phyloP scores from a whole-genome alignment of 2,888 invertebrate species.

The Limnephilus lunatus region DNA sequence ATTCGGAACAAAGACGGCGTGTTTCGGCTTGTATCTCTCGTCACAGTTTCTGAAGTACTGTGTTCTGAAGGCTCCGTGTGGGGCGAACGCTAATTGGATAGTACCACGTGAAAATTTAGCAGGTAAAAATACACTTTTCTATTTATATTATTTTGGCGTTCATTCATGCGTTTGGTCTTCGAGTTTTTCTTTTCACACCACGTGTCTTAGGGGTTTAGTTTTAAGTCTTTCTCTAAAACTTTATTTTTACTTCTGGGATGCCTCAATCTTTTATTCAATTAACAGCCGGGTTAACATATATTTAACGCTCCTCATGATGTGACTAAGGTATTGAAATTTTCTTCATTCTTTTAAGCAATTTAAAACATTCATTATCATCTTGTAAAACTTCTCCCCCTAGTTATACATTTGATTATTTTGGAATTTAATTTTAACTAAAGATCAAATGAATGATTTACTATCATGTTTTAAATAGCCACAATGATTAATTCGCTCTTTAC shows the following conservation, averaged over 20 bases:
- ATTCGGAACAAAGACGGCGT: slow-evolving; percentile 17
- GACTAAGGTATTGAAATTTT: background rate
- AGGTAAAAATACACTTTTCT: slow-evolving; percentile 39
- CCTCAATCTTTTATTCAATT: background rate
- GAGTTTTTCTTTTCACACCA: background rate
- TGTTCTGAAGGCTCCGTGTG: background rate
- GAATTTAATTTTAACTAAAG: too few relatives aligned
- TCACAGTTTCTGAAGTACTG: background rate
- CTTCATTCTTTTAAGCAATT: background rate
- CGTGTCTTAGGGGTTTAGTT: background rate
- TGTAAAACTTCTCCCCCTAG: background rate
- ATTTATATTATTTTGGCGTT: slow-evolving; percentile 17
- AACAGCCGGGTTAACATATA: background rate
- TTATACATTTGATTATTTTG: too few relatives aligned
- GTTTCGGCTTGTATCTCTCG: background rate
- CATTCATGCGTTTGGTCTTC: background rate
- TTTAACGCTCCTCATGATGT: background rate
- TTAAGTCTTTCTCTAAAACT: background rate
- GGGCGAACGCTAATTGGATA: slow-evolving; percentile 37
- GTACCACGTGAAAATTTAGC: slow-evolving; percentile 25
- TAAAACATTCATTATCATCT: background rate
- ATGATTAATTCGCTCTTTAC: background rate
- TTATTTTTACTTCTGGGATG: background rate
- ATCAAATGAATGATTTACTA: background rate
- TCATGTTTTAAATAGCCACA: background rate